A percentile compares a stretch with the other conserved stretches of the same genome.
Conservation (phyloP, 2,797 vertebrate species). For the Phrynocephalus guinanensis region DNA sequence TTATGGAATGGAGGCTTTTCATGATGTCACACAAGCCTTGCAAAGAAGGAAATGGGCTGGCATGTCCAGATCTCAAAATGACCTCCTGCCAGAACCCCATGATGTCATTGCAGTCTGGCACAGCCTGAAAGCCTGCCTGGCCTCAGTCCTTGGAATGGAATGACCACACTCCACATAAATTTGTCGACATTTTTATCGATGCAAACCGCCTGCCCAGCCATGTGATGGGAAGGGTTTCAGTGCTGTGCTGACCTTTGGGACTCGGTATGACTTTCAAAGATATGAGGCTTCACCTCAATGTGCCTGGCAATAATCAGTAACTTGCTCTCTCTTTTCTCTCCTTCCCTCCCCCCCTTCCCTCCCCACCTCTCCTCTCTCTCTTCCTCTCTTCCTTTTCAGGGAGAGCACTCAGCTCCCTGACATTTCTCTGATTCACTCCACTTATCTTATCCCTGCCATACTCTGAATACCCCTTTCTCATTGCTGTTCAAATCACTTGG, state of each 20-base stretch:
- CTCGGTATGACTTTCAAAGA: slow-evolving; percentile 68
- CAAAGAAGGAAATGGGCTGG: slow-evolving; percentile 33
- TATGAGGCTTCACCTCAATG: slow-evolving; percentile 64
- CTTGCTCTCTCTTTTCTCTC: neutral
- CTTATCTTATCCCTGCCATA: slow-evolving; percentile 37
- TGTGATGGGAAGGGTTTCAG: slow-evolving; percentile 64
- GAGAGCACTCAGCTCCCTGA: slow-evolving; percentile 40
- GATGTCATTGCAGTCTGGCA: slow-evolving; percentile 61
- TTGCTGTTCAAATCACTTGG: neutral
- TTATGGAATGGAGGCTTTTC: slow-evolving; percentile 55
- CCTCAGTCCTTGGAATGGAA: slow-evolving; percentile 63
- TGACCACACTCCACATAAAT: slow-evolving; percentile 70
- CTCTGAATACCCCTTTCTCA: neutral
- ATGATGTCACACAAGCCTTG: slow-evolving; percentile 58
- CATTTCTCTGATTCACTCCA: slow-evolving; percentile 36
- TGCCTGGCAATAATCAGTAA: slow-evolving; percentile 66
- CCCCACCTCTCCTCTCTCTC: neutral
- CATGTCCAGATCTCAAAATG: slow-evolving; percentile 61
- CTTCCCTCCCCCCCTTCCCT: neutral
- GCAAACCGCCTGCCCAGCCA: slow-evolving; percentile 62
- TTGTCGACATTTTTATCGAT: slow-evolving; percentile 72
- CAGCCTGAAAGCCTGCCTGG: slow-evolving; percentile 66
- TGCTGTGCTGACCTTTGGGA: slow-evolving; percentile 60
- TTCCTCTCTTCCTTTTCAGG: slow-evolving; percentile 35
- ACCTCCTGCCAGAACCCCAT: slow-evolving; percentile 65